Evolutionary conservation across 1,140 invertebrate species (phyloP), one percentile per base, ranked within the genome.

Genomic region (Psilanteris sp.): DNA sequence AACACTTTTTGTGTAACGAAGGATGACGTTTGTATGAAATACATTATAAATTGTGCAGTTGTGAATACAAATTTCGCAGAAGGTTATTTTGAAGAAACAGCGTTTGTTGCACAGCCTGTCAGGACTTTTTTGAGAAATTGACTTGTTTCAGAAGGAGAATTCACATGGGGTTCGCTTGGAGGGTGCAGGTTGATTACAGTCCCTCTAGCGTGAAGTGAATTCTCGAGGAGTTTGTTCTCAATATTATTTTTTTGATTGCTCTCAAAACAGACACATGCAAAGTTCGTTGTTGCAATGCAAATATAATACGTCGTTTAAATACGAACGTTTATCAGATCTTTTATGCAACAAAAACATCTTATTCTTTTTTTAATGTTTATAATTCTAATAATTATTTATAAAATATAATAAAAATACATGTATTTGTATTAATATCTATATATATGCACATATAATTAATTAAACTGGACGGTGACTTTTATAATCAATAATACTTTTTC

Each of bases 201-300:
- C 46, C 50, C 74, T 81, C 61, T 78, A 76, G 79, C 81, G 67
- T 61, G 41, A 75, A 83, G 81, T 83, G 81, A 72, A 77, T 83
- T 62, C 73, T 82, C 76, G 72, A 81, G 70, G 32, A 75, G 62
- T 66, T 71, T 66, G 48, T 41, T 71, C 52, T 64, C 29, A 55
- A 64, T 72, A 75, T 73, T 73, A 73, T 72, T 79, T 81, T 75
- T 72, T 68, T 36, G 66, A 81, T 80, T 81, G 52, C 62, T 62
- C 64, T 55, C 50, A 46, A 57, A 31, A 10, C 24, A 48, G 48
- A 50, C 44, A 10, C 37, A 39, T 68, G 34, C 54, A 39, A 77
- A 57, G 41, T 59, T 52, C 9, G 48, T 22, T 59, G 41, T 55
- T 64, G 16, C 34, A 57, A 41, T 50, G 59, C 14, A 66, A 64